These are phyloP conservation scores for Apaloderma vittatum DNA, from an alignment of 2,113 vertebrate genomes.

Conservation along the genomic window DNA sequence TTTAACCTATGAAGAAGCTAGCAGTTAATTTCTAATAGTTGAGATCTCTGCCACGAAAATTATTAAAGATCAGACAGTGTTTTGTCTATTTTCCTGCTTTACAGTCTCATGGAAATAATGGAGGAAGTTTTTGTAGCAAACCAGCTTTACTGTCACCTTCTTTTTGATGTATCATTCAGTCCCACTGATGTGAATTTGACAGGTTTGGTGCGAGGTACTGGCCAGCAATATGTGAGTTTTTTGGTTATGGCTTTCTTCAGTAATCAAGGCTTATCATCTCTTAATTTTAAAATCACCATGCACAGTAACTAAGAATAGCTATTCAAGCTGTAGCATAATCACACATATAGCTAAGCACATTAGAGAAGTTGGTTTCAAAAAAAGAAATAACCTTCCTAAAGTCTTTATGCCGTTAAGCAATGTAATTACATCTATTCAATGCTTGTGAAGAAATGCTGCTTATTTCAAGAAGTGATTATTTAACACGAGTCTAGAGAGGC, in stretches of 20 bases:
- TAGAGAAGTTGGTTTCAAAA: conserved; percentile 25
- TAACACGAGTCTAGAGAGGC: background rate
- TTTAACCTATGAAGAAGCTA: conserved; percentile 4
- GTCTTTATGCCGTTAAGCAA: conserved; percentile 27
- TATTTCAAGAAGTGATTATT: conserved; percentile 47
- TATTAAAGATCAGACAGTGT: background rate
- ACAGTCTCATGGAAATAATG: background rate
- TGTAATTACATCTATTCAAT: background rate
- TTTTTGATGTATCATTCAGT: background rate
- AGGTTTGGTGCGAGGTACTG: background rate
- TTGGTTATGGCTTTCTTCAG: conserved; percentile 6
- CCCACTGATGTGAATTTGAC: background rate
- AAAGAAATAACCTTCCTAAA: conserved; percentile 61
- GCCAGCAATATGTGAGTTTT: background rate
- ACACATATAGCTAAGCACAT: conserved; percentile 1
- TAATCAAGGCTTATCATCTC: conserved; percentile 6
- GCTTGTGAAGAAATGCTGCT: conserved; percentile 43
- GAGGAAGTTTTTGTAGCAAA: conserved; percentile 25
- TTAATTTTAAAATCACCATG: conserved; percentile 43
- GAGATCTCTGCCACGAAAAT: background rate
- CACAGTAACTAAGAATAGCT: conserved; percentile 56
- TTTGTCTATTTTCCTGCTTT: background rate
- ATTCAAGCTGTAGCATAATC: conserved; percentile 9
- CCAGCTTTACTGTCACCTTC: background rate
- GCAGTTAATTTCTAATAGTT: background rate